Evolutionary conservation across 2,888 invertebrate genomes (phyloP).

Genomic region (Andrena fulva): DNA sequence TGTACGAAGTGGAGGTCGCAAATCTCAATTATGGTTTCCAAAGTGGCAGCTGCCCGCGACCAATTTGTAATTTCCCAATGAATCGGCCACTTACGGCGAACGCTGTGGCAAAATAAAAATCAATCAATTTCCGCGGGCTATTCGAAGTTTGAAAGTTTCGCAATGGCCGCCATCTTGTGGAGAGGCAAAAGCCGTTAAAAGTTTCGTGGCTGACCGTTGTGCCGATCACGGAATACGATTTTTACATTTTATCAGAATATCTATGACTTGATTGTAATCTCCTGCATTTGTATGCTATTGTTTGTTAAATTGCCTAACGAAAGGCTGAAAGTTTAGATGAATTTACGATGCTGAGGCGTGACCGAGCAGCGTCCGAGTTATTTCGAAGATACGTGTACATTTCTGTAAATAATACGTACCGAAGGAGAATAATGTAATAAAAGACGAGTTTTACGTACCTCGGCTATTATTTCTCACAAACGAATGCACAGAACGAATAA

Average conservation of each 20-base stretch:
- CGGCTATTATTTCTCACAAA: background rate
- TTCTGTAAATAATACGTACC: conserved; percentile 4
- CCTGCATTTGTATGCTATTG: no score
- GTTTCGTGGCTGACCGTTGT: background rate
- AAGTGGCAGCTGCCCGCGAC: background rate
- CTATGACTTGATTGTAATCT: background rate
- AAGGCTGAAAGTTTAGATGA: background rate
- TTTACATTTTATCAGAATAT: background rate
- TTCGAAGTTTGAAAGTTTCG: background rate
- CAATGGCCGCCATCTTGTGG: background rate
- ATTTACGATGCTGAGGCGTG: background rate
- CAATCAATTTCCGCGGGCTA: background rate
- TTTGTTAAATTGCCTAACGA: background rate
- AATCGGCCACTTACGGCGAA: background rate
- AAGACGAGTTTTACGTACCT: background rate
- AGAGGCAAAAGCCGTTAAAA: background rate
- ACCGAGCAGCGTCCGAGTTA: background rate
- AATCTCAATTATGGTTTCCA: background rate
- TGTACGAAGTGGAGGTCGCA: background rate
- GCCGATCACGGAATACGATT: background rate
- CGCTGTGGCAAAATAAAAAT: background rate
- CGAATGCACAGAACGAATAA: background rate
- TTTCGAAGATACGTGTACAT: background rate
- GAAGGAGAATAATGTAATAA: background rate
- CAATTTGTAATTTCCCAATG: background rate